Conservation (phyloP, 2,113 vertebrate genomes). For the Anoura caudifer region DNA sequence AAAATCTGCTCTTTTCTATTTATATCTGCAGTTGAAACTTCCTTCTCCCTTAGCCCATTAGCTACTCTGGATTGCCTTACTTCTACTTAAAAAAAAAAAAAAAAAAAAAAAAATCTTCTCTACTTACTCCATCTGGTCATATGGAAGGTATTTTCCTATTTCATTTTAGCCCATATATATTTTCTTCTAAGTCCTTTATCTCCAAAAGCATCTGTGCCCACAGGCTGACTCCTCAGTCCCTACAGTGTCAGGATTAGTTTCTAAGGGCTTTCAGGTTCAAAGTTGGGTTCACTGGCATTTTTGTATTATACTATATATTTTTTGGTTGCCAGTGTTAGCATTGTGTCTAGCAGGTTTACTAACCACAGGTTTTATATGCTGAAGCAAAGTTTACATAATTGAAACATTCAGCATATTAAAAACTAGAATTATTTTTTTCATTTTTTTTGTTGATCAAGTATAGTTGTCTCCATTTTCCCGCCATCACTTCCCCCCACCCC, state of each 20-base stretch:
- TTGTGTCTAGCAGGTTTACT: conserved; percentile 15
- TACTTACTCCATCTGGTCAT: neutral
- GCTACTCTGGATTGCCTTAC: neutral
- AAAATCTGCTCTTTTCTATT: neutral
- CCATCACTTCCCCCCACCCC: too few relatives aligned
- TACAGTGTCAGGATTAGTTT: neutral
- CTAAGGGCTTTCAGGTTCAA: neutral
- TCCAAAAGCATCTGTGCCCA: neutral
- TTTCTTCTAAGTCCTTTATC: neutral
- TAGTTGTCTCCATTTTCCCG: too few relatives aligned
- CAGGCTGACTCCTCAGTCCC: neutral
- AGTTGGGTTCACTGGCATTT: neutral
- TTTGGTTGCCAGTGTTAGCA: neutral
- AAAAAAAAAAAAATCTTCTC: neutral
- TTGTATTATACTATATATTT: neutral
- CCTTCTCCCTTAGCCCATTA: neutral
- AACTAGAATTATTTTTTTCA: neutral
- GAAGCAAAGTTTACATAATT: conserved; percentile 29
- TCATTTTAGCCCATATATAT: neutral
- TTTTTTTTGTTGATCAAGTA: too few relatives aligned
- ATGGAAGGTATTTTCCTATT: neutral
- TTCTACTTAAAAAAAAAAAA: neutral
- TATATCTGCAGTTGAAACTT: neutral
- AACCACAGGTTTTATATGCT: conserved; percentile 6
- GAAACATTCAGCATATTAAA: conserved; percentile 3